Conservation (phyloP, 2,797 vertebrate genomes). For the Echeneis naucrates region DNA sequence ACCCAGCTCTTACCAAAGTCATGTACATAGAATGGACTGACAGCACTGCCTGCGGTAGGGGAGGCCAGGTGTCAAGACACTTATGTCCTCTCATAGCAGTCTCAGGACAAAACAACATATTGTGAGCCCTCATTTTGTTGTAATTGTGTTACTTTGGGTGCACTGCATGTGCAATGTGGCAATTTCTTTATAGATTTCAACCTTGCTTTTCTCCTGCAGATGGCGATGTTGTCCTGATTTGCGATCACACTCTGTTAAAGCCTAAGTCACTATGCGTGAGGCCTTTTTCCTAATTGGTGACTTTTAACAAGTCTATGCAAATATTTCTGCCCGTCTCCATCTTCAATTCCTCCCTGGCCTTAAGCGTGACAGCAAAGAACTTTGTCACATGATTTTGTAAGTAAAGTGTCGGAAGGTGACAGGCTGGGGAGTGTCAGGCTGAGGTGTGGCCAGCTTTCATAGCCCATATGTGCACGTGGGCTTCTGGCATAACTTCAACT, state of each 20-base stretch:
- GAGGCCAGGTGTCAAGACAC: conserved; percentile 28
- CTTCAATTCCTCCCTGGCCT: conserved; percentile 51
- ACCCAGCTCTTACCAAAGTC: conserved; percentile 59
- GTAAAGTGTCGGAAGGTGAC: conserved; percentile 36
- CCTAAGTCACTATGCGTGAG: conserved; percentile 58
- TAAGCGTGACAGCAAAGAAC: conserved; percentile 61
- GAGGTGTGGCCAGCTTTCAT: conserved; percentile 49
- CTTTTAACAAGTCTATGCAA: conserved; percentile 74
- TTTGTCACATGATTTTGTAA: conserved; percentile 51
- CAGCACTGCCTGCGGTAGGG: conserved; percentile 61
- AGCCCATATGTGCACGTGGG: conserved; percentile 27
- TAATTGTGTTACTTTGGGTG: conserved; percentile 24
- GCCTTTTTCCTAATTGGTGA: conserved; percentile 75
- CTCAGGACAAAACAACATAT: conserved; percentile 1
- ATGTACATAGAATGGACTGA: conserved; percentile 12
- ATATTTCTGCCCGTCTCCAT: conserved; percentile 60
- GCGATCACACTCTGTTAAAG: conserved; percentile 22
- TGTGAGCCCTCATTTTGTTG: not conserved
- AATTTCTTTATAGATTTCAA: not conserved
- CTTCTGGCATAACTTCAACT: conserved; percentile 50
- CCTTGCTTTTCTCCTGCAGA: conserved; percentile 76
- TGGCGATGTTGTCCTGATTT: conserved; percentile 81
- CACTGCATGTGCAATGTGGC: not conserved
- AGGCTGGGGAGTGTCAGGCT: conserved; percentile 15
- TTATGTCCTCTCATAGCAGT: not conserved